phyloP scores from a whole-genome alignment of 2,113 vertebrate species.

The Tursiops truncatus region DNA sequence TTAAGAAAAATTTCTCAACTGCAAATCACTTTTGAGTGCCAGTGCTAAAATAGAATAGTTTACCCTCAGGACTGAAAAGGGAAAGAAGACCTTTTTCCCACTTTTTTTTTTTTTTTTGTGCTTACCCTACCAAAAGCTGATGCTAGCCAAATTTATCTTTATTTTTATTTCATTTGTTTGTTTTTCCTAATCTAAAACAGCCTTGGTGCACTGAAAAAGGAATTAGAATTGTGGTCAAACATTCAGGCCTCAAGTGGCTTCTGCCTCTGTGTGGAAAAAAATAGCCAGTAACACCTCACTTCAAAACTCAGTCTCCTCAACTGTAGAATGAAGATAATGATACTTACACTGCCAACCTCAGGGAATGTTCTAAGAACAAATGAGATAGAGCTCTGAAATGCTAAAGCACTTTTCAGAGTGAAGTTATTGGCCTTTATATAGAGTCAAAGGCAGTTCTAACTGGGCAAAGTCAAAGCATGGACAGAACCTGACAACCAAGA shows the following conservation, averaged over 20 bases:
- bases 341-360: not conserved
- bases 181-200: conserved; percentile 23
- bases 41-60: conserved; percentile 7
- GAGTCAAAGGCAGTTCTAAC: not conserved
- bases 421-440: not conserved
- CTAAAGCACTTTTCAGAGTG: not conserved
- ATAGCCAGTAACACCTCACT: conserved; percentile 29
- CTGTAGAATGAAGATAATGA: not conserved
- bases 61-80: not conserved
- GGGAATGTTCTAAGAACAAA: not conserved
- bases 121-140: not conserved
- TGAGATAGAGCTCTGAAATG: not conserved
- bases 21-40: conserved; percentile 34
- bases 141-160: conserved; percentile 6
- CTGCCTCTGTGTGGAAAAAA: not conserved
- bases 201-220: not conserved
- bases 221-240: not conserved
- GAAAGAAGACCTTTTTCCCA: not conserved
- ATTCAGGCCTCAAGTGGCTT: not conserved
- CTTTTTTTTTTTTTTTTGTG: not conserved
- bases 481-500: not conserved
- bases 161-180: not conserved
- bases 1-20: conserved; percentile 49
- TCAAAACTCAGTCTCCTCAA: not conserved
- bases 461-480: not conserved